Evolutionary conservation across 2,888 invertebrate genomes (phyloP).

Genomic region (Drepanosiphum platanoidis): DNA sequence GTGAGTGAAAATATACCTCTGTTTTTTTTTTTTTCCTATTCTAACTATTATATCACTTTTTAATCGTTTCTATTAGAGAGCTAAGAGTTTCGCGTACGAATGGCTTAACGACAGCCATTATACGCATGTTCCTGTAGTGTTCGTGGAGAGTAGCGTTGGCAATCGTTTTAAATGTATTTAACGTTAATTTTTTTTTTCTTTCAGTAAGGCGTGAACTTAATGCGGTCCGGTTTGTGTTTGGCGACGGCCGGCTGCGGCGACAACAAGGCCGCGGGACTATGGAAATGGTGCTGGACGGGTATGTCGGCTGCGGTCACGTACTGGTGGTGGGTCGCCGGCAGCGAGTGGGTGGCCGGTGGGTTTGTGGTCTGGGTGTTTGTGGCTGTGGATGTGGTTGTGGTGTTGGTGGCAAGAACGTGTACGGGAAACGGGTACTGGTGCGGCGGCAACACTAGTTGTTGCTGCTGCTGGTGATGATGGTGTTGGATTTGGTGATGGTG

Average conservation of each 20-base stretch:
- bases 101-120: too few relatives aligned
- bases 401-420: constrained; percentile 48
- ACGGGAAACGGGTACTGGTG: constrained; percentile 52
- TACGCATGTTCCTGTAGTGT: too few relatives aligned
- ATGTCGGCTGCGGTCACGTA: constrained; percentile 36
- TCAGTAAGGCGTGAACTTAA: constrained; percentile 52
- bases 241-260: constrained; percentile 51
- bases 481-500: constrained; percentile 28
- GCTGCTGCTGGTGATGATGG: constrained; percentile 31
- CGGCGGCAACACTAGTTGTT: constrained; percentile 54
- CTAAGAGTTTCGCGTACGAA: too few relatives aligned
- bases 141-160: neutral
- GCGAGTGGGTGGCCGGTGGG: neutral
- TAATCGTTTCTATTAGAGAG: too few relatives aligned
- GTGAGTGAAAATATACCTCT: too few relatives aligned
- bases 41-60: too few relatives aligned
- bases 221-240: constrained; percentile 58
- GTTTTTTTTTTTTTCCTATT: too few relatives aligned
- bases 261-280: constrained; percentile 19
- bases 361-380: constrained; percentile 19
- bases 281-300: constrained; percentile 55
- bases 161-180: neutral
- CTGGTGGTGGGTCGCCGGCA: neutral
- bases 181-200: neutral
- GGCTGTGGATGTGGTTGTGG: constrained; percentile 7